A percentile compares a stretch with the other conserved stretches of the same genome.
Conservation (phyloP, 1,140 invertebrate species). For the Coelopa frigida region DNA sequence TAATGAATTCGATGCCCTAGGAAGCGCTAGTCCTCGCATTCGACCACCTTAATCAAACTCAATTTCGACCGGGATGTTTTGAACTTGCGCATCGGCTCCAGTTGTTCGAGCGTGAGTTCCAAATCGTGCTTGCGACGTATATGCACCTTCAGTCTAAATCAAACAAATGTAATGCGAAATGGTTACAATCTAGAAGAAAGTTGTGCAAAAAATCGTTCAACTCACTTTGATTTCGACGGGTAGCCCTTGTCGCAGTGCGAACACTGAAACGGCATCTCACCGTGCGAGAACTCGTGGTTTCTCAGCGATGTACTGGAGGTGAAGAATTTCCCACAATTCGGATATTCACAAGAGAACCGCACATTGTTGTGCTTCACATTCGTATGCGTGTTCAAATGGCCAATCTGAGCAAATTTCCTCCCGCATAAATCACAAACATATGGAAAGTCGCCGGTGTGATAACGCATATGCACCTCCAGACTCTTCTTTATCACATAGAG, state of each 20-base stretch:
- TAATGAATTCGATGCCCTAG: no score
- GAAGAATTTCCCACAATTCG: constrained; percentile 22
- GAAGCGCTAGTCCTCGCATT: not conserved
- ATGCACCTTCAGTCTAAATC: constrained; percentile 22
- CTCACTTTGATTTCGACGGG: constrained; percentile 26
- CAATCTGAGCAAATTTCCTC: constrained; percentile 64
- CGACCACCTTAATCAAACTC: constrained; percentile 18
- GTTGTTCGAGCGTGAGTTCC: constrained; percentile 14
- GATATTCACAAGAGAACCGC: constrained; percentile 22
- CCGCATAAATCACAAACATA: constrained; percentile 72
- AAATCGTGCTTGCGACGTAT: constrained; percentile 21
- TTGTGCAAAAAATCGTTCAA: constrained; percentile 4
- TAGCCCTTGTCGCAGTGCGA: constrained; percentile 22
- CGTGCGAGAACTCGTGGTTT: constrained; percentile 25
- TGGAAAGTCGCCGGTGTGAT: constrained; percentile 54
- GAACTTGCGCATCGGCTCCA: constrained; percentile 31
- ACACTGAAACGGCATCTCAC: constrained; percentile 30
- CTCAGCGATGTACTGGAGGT: constrained; percentile 24
- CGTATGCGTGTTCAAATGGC: constrained; percentile 24
- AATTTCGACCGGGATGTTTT: constrained; percentile 21
- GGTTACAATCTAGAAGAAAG: not conserved
- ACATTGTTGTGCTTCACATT: constrained; percentile 22
- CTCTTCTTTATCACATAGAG: constrained; percentile 47
- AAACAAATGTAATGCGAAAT: not conserved
- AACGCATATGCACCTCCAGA: constrained; percentile 55